phyloP scores from a whole-genome alignment of 2,113 vertebrate species.

The Callocephalon fimbriatum region DNA sequence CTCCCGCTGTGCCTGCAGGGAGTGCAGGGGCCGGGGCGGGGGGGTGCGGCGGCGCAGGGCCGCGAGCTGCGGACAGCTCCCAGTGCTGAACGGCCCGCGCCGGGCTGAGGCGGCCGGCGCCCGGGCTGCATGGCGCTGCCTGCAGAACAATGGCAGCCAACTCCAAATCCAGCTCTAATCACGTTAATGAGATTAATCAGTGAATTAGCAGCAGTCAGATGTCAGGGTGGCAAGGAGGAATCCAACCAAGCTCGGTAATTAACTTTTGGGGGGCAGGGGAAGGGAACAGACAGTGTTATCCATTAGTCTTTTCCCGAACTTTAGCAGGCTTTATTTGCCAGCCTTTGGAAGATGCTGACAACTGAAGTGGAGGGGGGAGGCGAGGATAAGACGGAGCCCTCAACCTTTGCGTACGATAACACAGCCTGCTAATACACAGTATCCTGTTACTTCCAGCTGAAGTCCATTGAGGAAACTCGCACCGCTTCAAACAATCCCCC shows the following conservation, averaged over 20 bases:
- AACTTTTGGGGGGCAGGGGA: conserved; percentile 74
- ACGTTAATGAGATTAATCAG: conserved; percentile 92
- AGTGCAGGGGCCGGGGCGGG: background rate
- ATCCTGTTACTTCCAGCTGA: background rate
- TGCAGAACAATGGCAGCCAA: conserved; percentile 83
- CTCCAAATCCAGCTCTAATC: conserved; percentile 86
- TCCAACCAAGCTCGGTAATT: conserved; percentile 83
- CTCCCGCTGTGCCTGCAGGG: background rate
- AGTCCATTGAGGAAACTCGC: conserved; percentile 21
- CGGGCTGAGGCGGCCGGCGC: conserved; percentile 59
- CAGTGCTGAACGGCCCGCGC: conserved; percentile 82
- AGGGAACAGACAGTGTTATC: background rate
- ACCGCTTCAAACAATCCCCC: background rate
- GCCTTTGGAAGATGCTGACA: background rate
- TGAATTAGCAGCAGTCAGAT: conserved; percentile 89
- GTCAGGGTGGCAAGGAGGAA: conserved; percentile 83
- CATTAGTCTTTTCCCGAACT: conserved; percentile 37
- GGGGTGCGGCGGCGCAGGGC: background rate
- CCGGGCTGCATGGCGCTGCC: conserved; percentile 68
- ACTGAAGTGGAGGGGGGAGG: background rate
- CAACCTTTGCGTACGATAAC: background rate
- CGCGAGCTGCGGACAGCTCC: conserved; percentile 58
- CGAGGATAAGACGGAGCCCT: background rate
- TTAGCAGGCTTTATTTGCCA: conserved; percentile 9
- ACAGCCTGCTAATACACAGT: background rate